phyloP scores from a whole-genome alignment of 2,888 invertebrate genomes.

The Eupithecia subumbrata region DNA sequence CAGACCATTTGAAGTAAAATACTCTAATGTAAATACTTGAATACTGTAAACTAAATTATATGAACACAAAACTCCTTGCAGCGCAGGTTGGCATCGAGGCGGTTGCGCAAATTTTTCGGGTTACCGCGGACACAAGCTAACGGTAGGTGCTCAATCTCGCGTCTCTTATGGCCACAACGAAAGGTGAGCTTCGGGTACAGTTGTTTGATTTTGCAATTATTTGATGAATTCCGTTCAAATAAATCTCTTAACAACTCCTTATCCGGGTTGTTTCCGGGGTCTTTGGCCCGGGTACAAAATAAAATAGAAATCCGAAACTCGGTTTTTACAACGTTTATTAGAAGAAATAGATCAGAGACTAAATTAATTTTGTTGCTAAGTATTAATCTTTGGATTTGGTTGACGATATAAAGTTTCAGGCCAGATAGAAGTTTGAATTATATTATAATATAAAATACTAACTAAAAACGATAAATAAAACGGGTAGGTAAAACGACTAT shows the following conservation, averaged over 20 bases:
- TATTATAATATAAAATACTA: too few relatives aligned
- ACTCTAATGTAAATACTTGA: too few relatives aligned
- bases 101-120: background rate
- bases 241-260: slow-evolving; percentile 23
- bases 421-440: background rate
- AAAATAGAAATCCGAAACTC: background rate
- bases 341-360: background rate
- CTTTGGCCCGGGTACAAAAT: background rate
- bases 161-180: slow-evolving; percentile 19
- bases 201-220: slow-evolving; percentile 39
- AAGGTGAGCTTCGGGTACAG: slow-evolving; percentile 17
- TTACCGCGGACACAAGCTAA: background rate
- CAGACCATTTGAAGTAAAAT: too few relatives aligned
- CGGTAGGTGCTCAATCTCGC: background rate
- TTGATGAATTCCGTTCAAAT: slow-evolving; percentile 38
- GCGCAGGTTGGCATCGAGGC: background rate
- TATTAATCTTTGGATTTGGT: background rate
- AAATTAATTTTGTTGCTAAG: background rate
- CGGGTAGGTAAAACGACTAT: too few relatives aligned
- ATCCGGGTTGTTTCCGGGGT: background rate
- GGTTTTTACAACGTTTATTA: background rate
- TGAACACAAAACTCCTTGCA: too few relatives aligned
- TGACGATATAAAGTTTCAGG: background rate
- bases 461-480: too few relatives aligned
- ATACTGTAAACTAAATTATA: too few relatives aligned